phyloP scores from a whole-genome alignment of 1,140 invertebrate species.

The Danaus plexippus region DNA sequence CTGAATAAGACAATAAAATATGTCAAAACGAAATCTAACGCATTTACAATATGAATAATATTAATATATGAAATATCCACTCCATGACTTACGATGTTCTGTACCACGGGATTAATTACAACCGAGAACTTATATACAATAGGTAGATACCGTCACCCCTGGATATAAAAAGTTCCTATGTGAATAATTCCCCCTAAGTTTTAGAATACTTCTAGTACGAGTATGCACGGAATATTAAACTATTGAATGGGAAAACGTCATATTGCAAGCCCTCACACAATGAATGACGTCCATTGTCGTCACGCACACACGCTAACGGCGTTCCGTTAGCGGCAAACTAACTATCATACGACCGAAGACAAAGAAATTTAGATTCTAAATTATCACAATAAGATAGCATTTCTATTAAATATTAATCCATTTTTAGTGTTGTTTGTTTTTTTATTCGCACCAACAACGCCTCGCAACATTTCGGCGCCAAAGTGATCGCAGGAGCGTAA shows the following conservation, averaged over 20 bases:
- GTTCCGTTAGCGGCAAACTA: constrained; percentile 43
- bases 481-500: constrained; percentile 1
- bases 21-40: too few species aligned
- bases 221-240: constrained; percentile 62
- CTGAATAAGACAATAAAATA: too few species aligned
- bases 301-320: constrained; percentile 30
- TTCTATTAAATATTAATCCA: not conserved
- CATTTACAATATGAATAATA: not conserved
- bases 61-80: constrained; percentile 7
- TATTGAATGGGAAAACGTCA: constrained; percentile 61
- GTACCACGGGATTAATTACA: constrained; percentile 43
- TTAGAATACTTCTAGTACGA: constrained; percentile 58
- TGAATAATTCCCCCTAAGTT: constrained; percentile 57
- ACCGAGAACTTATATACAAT: constrained; percentile 55
- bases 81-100: constrained; percentile 36
- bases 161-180: constrained; percentile 57
- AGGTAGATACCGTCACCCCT: constrained; percentile 57
- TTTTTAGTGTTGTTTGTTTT: not conserved
- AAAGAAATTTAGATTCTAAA: constrained; percentile 12
- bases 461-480: not conserved
- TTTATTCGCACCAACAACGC: not conserved
- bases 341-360: constrained; percentile 23
- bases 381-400: constrained; percentile 7
- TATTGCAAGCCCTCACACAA: constrained; percentile 52
- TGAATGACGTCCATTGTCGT: constrained; percentile 51